Percentiles rank a stretch among this genome's conserved stretches.
These are phyloP conservation scores for Astreopora myriophthalma DNA, from an alignment of 64 coral and sea anemone species.

Conservation along the genomic window DNA sequence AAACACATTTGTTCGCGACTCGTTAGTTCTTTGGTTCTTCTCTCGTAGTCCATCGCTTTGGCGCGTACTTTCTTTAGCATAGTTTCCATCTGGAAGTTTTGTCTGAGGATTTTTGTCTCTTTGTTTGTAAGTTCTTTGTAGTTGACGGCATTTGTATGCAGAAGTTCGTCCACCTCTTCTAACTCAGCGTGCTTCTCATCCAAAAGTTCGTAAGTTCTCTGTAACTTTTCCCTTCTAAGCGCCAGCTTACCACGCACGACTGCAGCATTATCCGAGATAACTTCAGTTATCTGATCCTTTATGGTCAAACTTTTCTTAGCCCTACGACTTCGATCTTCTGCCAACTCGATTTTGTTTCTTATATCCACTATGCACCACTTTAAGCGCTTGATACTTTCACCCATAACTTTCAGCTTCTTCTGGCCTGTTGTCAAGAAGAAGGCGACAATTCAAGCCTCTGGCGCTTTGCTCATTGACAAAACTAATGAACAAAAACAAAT, in stretches of 20 bases:
- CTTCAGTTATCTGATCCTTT: not conserved
- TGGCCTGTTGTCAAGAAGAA: not conserved
- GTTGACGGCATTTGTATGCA: not conserved
- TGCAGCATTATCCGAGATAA: not conserved
- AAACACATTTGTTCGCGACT: not conserved
- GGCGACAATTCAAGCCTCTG: not conserved
- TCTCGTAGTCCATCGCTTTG: not conserved
- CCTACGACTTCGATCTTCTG: not conserved
- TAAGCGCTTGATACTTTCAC: not conserved
- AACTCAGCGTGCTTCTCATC: not conserved
- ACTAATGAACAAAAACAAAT: not conserved
- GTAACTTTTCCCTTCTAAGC: not conserved
- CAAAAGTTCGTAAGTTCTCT: not conserved
- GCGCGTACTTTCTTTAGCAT: not conserved
- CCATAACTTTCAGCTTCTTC: not conserved
- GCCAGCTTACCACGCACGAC: not conserved
- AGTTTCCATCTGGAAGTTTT: not conserved
- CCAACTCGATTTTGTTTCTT: not conserved
- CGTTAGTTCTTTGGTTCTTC: not conserved
- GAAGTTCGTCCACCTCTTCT: not conserved
- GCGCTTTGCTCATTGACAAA: not conserved
- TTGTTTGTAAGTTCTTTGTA: not conserved
- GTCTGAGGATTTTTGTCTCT: not conserved
- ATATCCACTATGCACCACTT: conserved; percentile 6
- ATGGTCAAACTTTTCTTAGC: not conserved